These are phyloP conservation scores for Cephus cinctus DNA, from an alignment of 1,140 invertebrate genomes.

Conservation along the genomic window DNA sequence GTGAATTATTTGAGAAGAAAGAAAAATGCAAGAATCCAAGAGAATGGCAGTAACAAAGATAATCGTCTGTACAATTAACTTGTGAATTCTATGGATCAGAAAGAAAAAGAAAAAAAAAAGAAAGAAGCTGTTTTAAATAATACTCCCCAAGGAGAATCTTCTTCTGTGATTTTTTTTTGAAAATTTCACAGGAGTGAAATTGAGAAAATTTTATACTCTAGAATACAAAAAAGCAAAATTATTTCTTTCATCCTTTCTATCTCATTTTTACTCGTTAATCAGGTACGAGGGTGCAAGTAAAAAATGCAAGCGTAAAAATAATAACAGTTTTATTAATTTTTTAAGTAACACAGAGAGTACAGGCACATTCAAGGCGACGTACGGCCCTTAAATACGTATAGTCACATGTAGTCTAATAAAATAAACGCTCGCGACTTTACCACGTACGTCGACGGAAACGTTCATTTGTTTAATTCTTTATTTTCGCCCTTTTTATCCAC, in stretches of 20 bases:
- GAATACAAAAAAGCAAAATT: not conserved
- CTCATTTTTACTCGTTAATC: not conserved
- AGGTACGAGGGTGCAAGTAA: constrained; percentile 29
- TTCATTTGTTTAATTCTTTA: constrained; percentile 2
- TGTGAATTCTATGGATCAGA: constrained; percentile 8
- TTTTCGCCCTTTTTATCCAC: too few relatives aligned
- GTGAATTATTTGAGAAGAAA: not conserved
- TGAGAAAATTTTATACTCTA: not conserved
- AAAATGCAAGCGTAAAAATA: constrained; percentile 49
- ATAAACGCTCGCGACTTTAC: constrained; percentile 3
- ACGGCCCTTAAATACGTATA: constrained; percentile 4
- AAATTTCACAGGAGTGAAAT: not conserved
- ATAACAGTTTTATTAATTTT: constrained; percentile 47
- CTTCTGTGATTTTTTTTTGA: constrained; percentile 20
- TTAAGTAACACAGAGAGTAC: constrained; percentile 41
- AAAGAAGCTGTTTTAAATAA: constrained; percentile 10
- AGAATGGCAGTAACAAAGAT: constrained; percentile 10
- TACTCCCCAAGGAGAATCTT: constrained; percentile 17
- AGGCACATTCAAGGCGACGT: constrained; percentile 31
- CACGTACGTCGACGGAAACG: constrained; percentile 1
- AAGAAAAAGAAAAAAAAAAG: constrained; percentile 11
- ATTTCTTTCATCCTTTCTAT: not conserved
- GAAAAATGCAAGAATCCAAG: constrained; percentile 6
- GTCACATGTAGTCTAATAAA: constrained; percentile 1
- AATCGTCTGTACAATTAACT: constrained; percentile 4